Evolutionary conservation across 92 coral and sea anemone species (phyloP).

Genomic region (Paramuricea clavata): DNA sequence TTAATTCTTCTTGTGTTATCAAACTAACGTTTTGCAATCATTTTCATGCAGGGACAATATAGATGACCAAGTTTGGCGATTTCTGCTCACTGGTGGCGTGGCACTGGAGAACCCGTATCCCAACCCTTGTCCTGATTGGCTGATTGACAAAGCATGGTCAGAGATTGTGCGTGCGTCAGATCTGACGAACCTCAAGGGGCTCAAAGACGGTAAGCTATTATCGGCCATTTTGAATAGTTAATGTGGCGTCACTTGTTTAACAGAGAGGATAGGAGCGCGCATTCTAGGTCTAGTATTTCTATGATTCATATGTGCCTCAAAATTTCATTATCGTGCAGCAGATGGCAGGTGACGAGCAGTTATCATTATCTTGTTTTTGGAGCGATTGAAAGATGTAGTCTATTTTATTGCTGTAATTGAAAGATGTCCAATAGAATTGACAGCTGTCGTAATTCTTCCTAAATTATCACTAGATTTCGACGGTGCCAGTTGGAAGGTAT

Average conservation of each 20-base stretch:
- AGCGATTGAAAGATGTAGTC: too few species aligned
- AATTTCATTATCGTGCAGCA: too few species aligned
- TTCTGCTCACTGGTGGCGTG: conserved; percentile 96
- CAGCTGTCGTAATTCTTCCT: too few species aligned
- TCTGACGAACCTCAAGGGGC: conserved; percentile 86
- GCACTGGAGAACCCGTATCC: conserved; percentile 99
- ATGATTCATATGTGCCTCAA: too few species aligned
- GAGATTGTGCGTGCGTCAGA: conserved; percentile 97
- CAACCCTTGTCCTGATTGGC: conserved; percentile 98
- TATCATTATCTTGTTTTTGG: too few species aligned
- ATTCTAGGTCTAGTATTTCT: too few species aligned
- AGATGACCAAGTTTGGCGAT: conserved; percentile 97
- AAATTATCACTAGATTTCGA: conserved; percentile 66
- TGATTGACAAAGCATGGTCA: conserved; percentile 94
- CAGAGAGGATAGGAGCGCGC: too few species aligned
- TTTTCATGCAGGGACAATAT: conserved; percentile 75
- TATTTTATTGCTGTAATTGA: too few species aligned
- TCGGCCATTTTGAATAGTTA: not conserved
- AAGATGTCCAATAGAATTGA: too few species aligned
- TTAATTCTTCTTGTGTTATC: not conserved
- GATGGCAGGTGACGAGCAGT: too few species aligned
- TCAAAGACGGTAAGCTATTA: conserved; percentile 83
- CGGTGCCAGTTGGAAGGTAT: conserved; percentile 91
- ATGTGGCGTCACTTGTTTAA: too few species aligned
- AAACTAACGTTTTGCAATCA: not conserved